Conservation (phyloP, 2,797 vertebrate species). For the Trichosurus vulpecula region DNA sequence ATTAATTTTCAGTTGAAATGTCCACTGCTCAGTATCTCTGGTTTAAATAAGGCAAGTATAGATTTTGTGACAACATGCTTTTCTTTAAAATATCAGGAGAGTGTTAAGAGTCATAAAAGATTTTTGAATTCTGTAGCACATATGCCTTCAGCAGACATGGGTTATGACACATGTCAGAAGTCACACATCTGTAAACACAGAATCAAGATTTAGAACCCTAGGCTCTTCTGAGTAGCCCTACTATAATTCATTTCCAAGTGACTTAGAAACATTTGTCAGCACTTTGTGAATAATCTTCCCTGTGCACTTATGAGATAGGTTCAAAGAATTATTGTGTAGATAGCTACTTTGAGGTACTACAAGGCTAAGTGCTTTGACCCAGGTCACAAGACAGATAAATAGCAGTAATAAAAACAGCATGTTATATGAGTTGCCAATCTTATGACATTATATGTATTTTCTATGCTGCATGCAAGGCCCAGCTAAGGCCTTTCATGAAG, state of each 20-base stretch:
- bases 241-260: slow-evolving; percentile 19
- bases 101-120: background rate
- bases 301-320: background rate
- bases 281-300: background rate
- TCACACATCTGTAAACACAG: background rate
- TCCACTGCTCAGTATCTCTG: background rate
- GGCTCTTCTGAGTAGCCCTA: background rate
- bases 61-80: background rate
- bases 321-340: slow-evolving; percentile 14
- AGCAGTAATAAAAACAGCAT: background rate
- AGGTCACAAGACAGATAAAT: slow-evolving; percentile 20
- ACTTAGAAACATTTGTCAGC: background rate
- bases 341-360: background rate
- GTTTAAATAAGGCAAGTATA: background rate
- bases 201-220: background rate
- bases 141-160: background rate
- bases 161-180: background rate
- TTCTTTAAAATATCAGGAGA: background rate
- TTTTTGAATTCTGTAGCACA: background rate
- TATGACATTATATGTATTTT: slow-evolving; percentile 22
- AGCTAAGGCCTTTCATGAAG: background rate
- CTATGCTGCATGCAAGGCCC: slow-evolving; percentile 9
- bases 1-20: background rate
- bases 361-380: slow-evolving; percentile 38
- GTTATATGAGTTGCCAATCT: background rate